A percentile compares a stretch with the other conserved stretches of the same genome.
Conservation (phyloP, 1,140 invertebrate species). For the Zaprionus lachaisei region DNA sequence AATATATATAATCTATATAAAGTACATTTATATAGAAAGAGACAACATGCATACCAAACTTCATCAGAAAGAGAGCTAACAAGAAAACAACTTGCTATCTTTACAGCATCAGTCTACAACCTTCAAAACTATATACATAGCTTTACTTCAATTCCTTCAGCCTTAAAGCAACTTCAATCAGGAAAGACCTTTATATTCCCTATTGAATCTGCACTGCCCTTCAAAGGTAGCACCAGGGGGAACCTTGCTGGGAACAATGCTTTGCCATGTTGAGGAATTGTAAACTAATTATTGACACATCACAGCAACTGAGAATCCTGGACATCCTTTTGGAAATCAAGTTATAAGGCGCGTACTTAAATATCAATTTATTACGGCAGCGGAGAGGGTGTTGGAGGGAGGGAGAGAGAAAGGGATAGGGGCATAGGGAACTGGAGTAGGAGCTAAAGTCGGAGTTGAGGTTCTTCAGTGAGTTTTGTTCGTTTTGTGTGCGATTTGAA, state of each 20-base stretch:
- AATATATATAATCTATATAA: too few relatives aligned
- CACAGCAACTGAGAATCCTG: background rate
- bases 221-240: background rate
- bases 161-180: background rate
- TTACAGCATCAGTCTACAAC: background rate
- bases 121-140: background rate
- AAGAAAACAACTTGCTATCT: background rate
- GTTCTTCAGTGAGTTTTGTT: background rate
- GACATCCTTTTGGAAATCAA: conserved; percentile 34
- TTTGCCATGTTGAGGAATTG: conserved; percentile 7
- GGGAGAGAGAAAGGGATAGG: background rate
- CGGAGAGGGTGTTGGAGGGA: background rate
- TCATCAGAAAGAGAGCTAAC: background rate
- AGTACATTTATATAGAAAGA: too few relatives aligned
- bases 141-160: background rate
- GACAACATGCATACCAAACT: too few relatives aligned
- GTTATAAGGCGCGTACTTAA: conserved; percentile 56
- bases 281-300: conserved; percentile 36
- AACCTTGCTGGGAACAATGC: background rate
- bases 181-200: background rate
- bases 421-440: background rate
- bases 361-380: conserved; percentile 67
- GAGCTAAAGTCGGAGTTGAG: background rate
- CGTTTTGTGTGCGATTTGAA: conserved; percentile 38
- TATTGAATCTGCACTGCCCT: background rate